Evolutionary conservation across 2,797 vertebrate species (phyloP), one percentile per base, ranked within the genome.

Genomic region (Amblyopsis hoosieri): DNA sequence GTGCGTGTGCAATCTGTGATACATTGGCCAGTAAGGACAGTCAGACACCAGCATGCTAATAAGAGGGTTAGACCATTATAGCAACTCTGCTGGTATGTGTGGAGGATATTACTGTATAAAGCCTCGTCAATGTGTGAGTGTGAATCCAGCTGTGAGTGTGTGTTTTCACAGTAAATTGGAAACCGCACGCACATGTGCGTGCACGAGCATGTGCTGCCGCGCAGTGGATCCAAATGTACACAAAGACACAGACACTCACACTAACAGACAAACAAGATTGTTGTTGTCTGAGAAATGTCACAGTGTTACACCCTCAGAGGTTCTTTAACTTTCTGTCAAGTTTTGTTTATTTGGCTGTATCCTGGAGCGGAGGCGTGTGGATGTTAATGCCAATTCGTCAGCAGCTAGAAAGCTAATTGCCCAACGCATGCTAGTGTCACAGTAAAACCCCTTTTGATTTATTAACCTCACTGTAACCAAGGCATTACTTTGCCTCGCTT

Each of bases 51-150:
- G 58, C 52, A 67, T 71, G 75, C 78, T 86, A 90, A 84, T 78
- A 84, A 85, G 70, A 76, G 63, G 82, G 74, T 64, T 81, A 74
- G 71, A 79, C 70, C 75, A 68, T 78, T 84, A 64, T 64, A 70
- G 65, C 72, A 83, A 77, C 76, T 82, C 78, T 66, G 62, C 59
- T 54, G 69, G 60, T 56, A 62, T 70, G 66, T 59, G 75, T 71
- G 62, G 69, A 71, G 54, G 17, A 45, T 67, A 67, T 55, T 42
- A 67, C 50, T 54, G 12, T 45, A 48, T 54, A 46, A 59, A 54
- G 31, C 31, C 49, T 59, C 63, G 52, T 50, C 42, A 13, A 29
- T 33, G 53, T 62, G 58, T 66, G 37, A 80, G 65, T 80, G 80
- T 75, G 67, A 76, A 77, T 54, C 60, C 62, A 63, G 71, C 54